Percentiles rank a stretch among this genome's conserved stretches.
Conservation (phyloP, 2,888 invertebrate species). For the Troides aeacus region DNA sequence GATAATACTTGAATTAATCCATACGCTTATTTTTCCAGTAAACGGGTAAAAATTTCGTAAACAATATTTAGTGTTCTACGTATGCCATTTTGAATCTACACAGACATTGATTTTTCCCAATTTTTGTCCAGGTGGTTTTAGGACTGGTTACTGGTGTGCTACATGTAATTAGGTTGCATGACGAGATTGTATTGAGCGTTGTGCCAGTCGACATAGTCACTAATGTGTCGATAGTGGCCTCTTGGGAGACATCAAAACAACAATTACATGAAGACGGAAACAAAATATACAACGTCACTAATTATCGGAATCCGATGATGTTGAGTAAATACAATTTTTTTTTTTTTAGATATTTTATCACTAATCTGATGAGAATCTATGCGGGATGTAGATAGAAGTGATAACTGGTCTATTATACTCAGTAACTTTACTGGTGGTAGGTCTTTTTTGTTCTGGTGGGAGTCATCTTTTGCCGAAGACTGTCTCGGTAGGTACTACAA, state of each 20-base stretch:
- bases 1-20: neutral
- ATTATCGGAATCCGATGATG: conserved; percentile 5
- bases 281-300: conserved; percentile 18
- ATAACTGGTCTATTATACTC: neutral
- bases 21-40: no score
- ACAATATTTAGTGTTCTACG: neutral
- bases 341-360: neutral
- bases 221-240: conserved; percentile 3
- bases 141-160: conserved; percentile 2
- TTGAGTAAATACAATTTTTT: conserved; percentile 8
- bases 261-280: conserved; percentile 6
- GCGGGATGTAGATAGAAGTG: neutral
- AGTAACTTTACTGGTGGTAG: neutral
- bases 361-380: neutral
- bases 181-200: neutral
- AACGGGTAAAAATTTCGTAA: neutral
- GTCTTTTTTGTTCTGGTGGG: neutral
- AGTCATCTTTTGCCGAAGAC: neutral
- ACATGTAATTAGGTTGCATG: neutral
- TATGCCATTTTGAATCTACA: neutral
- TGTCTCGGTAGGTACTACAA: no score
- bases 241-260: conserved; percentile 11
- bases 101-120: neutral
- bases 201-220: conserved; percentile 19
- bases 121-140: conserved; percentile 6